Conservation (phyloP, 2,888 invertebrate genomes). For the Phragmatobia fuliginosa region DNA sequence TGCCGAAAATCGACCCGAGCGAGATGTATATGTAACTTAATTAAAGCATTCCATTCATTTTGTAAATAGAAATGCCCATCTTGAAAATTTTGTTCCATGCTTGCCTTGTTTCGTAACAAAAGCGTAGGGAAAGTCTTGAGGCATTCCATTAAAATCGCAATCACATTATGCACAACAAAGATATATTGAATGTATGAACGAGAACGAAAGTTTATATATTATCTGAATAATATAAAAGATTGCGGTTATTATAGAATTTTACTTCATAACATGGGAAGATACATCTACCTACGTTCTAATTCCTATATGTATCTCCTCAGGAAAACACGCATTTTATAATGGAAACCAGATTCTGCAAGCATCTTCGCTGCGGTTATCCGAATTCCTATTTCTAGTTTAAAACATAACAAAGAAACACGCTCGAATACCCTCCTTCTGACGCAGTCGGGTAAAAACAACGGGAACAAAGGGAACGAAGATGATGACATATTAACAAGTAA, state of each 20-base stretch:
- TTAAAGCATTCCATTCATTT: slow-evolving; percentile 12
- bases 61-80: slow-evolving; percentile 2
- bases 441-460: no score
- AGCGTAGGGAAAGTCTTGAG: slow-evolving; percentile 20
- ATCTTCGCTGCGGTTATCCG: no score
- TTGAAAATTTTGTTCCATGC: slow-evolving; percentile 12
- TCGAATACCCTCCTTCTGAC: no score
- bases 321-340: no score
- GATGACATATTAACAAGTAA: background rate
- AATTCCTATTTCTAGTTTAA: no score
- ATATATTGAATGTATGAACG: background rate
- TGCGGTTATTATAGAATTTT: slow-evolving; percentile 1
- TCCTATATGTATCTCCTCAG: no score
- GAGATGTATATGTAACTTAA: slow-evolving; percentile 7
- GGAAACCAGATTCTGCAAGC: no score
- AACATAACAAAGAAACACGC: background rate
- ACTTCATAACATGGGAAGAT: slow-evolving; percentile 13
- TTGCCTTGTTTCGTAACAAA: slow-evolving; percentile 21
- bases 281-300: no score
- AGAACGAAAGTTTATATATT: background rate
- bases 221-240: background rate
- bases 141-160: slow-evolving; percentile 35
- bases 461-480: background rate
- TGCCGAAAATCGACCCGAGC: background rate
- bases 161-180: slow-evolving; percentile 26